These are phyloP conservation scores for Sula dactylatra DNA, from an alignment of 2,113 vertebrate genomes.

Conservation along the genomic window DNA sequence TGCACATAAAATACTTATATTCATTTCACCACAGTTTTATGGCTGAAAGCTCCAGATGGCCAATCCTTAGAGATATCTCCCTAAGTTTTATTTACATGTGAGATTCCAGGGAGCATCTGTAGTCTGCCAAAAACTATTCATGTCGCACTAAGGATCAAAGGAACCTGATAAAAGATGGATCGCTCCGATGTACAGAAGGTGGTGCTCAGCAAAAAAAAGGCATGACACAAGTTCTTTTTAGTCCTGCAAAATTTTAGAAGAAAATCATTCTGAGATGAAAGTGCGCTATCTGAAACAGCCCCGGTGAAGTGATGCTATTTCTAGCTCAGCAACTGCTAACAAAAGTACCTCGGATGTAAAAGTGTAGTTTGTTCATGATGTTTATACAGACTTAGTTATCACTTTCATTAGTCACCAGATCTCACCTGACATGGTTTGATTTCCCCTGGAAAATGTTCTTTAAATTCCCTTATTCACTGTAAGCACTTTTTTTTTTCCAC, in stretches of 20 bases:
- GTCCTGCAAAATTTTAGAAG: background rate
- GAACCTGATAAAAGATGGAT: background rate
- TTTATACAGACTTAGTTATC: background rate
- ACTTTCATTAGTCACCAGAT: background rate
- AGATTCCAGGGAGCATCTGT: background rate
- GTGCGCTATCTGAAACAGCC: background rate
- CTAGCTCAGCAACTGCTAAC: background rate
- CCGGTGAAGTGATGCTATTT: background rate
- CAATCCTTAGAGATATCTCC: background rate
- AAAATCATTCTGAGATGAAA: background rate
- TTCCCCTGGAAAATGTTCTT: background rate
- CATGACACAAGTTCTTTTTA: background rate
- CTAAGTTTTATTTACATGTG: background rate
- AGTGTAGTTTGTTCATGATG: background rate
- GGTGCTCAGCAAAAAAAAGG: background rate
- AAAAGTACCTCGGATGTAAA: background rate
- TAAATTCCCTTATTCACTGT: background rate
- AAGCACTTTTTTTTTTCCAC: background rate
- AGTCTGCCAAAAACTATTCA: background rate
- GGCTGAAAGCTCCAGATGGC: background rate
- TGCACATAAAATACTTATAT: background rate
- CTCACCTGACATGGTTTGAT: background rate
- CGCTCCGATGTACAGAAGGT: background rate
- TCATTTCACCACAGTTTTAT: background rate
- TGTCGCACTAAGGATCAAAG: background rate